Conservation (phyloP, 2,888 invertebrate species). For the Limnephilus rhombicus region DNA sequence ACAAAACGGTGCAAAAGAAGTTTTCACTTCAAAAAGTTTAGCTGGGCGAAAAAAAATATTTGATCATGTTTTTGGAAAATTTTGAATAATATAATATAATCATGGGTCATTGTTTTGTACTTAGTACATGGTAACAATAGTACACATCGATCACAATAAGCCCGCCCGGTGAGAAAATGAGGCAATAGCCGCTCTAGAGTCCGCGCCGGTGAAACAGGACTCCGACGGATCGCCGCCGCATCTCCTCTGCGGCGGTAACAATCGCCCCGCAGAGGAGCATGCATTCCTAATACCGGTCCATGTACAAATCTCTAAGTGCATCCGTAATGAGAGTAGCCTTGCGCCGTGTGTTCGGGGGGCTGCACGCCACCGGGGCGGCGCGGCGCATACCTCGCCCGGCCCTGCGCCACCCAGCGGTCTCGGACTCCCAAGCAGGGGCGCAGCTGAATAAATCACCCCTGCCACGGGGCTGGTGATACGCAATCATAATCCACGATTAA, state of each 20-base stretch:
- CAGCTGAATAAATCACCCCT: slow-evolving; percentile 25
- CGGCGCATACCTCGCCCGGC: neutral
- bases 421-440: neutral
- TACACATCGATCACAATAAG: neutral
- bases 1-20: too few relatives aligned
- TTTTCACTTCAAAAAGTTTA: too few relatives aligned
- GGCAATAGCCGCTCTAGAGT: neutral
- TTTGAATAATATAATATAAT: too few relatives aligned
- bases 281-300: slow-evolving; percentile 61
- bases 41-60: too few relatives aligned
- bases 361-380: neutral
- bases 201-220: slow-evolving; percentile 8
- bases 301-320: slow-evolving; percentile 62
- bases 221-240: slow-evolving; percentile 35
- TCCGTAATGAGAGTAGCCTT: slow-evolving; percentile 55
- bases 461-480: neutral
- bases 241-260: slow-evolving; percentile 45
- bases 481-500: neutral
- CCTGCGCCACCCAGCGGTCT: neutral
- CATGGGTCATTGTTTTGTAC: too few relatives aligned
- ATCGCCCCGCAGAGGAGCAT: slow-evolving; percentile 54
- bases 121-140: neutral
- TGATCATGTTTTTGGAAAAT: too few relatives aligned
- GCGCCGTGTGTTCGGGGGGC: neutral
- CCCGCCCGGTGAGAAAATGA: neutral